Evolutionary conservation across 2,888 invertebrate genomes (phyloP).

Genomic region (Luperina testacea): DNA sequence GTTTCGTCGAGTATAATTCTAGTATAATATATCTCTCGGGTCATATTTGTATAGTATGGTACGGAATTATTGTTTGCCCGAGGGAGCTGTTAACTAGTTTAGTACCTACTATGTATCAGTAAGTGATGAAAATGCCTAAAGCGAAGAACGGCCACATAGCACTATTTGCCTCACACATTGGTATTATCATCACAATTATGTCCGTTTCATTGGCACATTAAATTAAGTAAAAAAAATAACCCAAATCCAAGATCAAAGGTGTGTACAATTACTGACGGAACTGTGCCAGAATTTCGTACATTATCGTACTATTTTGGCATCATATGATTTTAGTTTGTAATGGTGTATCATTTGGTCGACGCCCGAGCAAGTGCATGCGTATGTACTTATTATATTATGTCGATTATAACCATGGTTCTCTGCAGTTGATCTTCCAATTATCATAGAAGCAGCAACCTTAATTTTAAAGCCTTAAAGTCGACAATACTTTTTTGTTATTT

Average conservation of each 20-base stretch:
- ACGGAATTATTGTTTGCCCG: conserved; percentile 42
- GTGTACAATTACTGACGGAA: conserved; percentile 70
- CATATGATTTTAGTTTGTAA: conserved; percentile 79
- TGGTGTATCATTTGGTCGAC: conserved; percentile 78
- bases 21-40: conserved; percentile 31
- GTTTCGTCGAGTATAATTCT: conserved; percentile 4
- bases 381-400: conserved; percentile 77
- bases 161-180: conserved; percentile 41
- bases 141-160: conserved; percentile 36
- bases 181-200: conserved; percentile 51
- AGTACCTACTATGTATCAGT: conserved; percentile 34
- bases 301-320: conserved; percentile 73
- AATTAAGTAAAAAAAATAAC: conserved; percentile 60
- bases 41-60: conserved; percentile 50
- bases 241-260: conserved; percentile 79
- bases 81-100: conserved; percentile 44
- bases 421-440: neutral
- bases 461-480: conserved; percentile 50
- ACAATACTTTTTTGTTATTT: conserved; percentile 48
- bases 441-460: conserved; percentile 30
- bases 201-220: conserved; percentile 56
- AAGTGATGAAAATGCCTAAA: conserved; percentile 60
- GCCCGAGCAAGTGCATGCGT: conserved; percentile 78
- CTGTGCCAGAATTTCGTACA: conserved; percentile 71
- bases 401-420: conserved; percentile 39